Percentiles rank a stretch among this genome's conserved stretches.
These are phyloP conservation scores for Borostomias antarcticus DNA, from an alignment of 2,797 vertebrate genomes.

Conservation along the genomic window DNA sequence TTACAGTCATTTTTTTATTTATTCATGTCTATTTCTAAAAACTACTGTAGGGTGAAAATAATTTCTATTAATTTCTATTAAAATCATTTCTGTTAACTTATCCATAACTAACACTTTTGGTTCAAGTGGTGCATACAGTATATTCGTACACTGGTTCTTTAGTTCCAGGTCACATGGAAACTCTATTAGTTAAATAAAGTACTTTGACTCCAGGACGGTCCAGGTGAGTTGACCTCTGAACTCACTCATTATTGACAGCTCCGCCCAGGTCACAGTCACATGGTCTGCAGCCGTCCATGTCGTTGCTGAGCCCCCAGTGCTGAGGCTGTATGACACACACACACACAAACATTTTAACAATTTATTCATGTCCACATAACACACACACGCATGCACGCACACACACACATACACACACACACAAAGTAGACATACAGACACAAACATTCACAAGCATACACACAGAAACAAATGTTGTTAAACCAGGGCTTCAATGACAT, in stretches of 20 bases:
- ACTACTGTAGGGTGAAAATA: no score
- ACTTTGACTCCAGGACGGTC: not conserved
- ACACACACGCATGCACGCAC: conserved; percentile 34
- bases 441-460: no score
- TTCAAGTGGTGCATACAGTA: no score
- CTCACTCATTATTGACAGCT: conserved; percentile 90
- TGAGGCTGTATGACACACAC: conserved; percentile 80
- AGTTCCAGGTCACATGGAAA: no score
- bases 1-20: no score
- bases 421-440: conserved; percentile 9
- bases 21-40: no score
- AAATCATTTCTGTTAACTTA: not conserved
- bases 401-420: conserved; percentile 22
- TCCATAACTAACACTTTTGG: no score
- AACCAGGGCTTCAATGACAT: not conserved
- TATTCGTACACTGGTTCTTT: no score
- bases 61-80: not conserved
- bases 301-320: conserved; percentile 96
- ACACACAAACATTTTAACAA: no score
- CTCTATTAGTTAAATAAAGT: no score
- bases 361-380: no score
- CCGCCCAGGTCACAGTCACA: conserved; percentile 95
- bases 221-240: conserved; percentile 33
- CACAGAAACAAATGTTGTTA: no score
- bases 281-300: conserved; percentile 92